Evolutionary conservation across 2,888 invertebrate genomes (phyloP), one percentile per base, ranked within the genome.

Genomic region (Pocota personata): DNA sequence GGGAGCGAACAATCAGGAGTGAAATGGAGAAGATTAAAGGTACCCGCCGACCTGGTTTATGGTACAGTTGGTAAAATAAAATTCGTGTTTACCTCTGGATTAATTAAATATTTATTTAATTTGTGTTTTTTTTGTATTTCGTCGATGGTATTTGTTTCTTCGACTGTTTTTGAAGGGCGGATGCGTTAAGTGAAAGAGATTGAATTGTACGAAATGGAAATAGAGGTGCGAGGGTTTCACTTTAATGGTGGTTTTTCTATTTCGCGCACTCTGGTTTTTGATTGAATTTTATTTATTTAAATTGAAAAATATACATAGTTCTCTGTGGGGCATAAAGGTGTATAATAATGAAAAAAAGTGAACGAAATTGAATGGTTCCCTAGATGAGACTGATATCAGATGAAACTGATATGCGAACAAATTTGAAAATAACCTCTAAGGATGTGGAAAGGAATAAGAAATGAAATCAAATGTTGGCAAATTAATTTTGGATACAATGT

Each of bases 101-200:
- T 86, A 86, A 86, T 86, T 86, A 86, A 86, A 82, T 86, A 86
- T 86, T 86, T 86, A 86, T 86, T 86, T 72, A 86, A 82, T 86
- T 86, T 86, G 76, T 60, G 58, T 30, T 50, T 55, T 12, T 32
- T 60, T 1, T 40, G 16, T 30, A 40, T 32, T 72, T 64, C 24
- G 35, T 27, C 16, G 37, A 8, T 24, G 57, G 24, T 27, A 35
- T 30, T 14, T 40, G 27, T 52, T 48, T 32, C 12, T 10, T n/a
- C 8, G 16, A 19, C 4, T 35, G 43, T 7, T 14, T 37, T 32
- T 2, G 24, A 55, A 40, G 27, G 48, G 19, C 12, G 60, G 21
- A 52, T 30, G 58, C 19, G 35, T 12, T 32, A 14, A 46, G 21
- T 24, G 48, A 79, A 52, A 10, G 76, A 86, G 76, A 80, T 86